A percentile compares a stretch with the other conserved stretches of the same genome.
Conservation (phyloP, 2,797 vertebrate species). For the Emys orbicularis region DNA sequence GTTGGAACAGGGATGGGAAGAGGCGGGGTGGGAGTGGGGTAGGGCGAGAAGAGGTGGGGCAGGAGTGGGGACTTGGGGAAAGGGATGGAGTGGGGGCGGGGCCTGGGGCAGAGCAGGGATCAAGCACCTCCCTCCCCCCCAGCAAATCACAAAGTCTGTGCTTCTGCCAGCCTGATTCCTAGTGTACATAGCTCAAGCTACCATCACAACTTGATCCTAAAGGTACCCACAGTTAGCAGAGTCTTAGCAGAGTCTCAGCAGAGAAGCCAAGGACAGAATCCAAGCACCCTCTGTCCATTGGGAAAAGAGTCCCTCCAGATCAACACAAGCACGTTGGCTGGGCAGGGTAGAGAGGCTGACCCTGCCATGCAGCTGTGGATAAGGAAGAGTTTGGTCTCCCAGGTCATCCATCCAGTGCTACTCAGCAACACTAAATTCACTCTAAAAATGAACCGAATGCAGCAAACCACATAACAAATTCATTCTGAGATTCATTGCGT, state of each 20-base stretch:
- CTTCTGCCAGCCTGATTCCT: slow-evolving; percentile 4
- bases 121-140: no score
- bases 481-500: neutral
- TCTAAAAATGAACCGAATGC: neutral
- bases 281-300: neutral
- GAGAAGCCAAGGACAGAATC: neutral
- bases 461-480: neutral
- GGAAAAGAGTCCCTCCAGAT: neutral
- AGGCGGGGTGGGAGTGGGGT: no score
- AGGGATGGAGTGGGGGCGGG: no score
- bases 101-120: no score
- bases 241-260: neutral
- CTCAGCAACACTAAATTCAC: neutral
- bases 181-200: slow-evolving; percentile 36
- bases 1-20: no score
- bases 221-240: slow-evolving; percentile 22
- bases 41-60: no score
- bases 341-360: neutral
- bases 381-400: neutral
- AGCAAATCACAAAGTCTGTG: no score
- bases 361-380: neutral
- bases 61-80: no score
- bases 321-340: neutral
- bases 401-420: neutral
- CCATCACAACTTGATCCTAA: neutral